These are phyloP conservation scores for Sceloporus undulatus DNA, from an alignment of 2,113 vertebrate species.

Conservation along the genomic window DNA sequence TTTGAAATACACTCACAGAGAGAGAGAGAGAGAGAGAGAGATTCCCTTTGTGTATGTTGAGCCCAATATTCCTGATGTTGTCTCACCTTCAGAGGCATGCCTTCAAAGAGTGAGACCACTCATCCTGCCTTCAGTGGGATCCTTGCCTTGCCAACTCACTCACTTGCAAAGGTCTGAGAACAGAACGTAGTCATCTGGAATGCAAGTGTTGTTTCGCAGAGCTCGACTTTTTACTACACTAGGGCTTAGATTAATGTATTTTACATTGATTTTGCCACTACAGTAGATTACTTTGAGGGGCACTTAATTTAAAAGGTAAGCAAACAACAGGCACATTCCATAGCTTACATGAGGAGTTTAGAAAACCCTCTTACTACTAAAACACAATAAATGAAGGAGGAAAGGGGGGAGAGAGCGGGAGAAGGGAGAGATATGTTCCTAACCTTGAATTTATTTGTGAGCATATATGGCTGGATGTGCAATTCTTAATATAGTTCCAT, in stretches of 20 bases:
- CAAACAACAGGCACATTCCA: constrained; percentile 59
- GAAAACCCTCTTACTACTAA: neutral
- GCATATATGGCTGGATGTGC: neutral
- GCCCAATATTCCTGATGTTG: constrained; percentile 36
- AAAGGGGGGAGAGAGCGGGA: neutral
- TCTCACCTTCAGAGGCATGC: constrained; percentile 23
- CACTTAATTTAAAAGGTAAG: constrained; percentile 71
- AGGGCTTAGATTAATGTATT: constrained; percentile 64
- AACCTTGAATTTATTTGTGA: neutral
- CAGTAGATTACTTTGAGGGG: constrained; percentile 63
- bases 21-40: too few relatives aligned
- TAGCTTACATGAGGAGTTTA: constrained; percentile 44
- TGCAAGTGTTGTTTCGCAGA: constrained; percentile 45
- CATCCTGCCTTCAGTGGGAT: constrained; percentile 19
- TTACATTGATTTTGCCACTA: constrained; percentile 70
- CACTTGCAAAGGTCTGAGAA: constrained; percentile 21
- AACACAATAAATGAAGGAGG: constrained; percentile 8
- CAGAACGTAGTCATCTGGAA: constrained; percentile 42
- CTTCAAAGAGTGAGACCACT: constrained; percentile 4
- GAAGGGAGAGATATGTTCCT: neutral
- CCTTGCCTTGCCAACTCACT: neutral
- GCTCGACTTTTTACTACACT: constrained; percentile 41
- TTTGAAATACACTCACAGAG: neutral
- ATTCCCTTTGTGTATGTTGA: accelerated
- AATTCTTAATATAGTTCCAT: neutral